Evolutionary conservation across 1,140 invertebrate species (phyloP).

Genomic region (Drosophila chauvacae): DNA sequence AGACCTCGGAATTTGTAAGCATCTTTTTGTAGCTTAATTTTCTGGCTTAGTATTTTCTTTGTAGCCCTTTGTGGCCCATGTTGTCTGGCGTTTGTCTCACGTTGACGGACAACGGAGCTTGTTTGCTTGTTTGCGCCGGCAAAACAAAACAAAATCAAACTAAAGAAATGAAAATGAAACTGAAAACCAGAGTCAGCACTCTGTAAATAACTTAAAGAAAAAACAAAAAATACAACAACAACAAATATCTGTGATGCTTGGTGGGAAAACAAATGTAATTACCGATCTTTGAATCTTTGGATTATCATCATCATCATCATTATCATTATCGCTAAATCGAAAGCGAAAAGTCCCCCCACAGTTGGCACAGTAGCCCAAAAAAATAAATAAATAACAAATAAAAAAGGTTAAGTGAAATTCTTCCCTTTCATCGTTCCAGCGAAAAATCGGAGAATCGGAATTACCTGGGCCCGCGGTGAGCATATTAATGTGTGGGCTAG

Average conservation of each 20-base stretch:
- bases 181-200: slow-evolving; percentile 22
- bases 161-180: slow-evolving; percentile 25
- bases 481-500: slow-evolving; percentile 30
- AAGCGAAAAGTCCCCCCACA: slow-evolving; percentile 24
- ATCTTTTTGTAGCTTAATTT: neutral
- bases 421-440: slow-evolving; percentile 49
- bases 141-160: slow-evolving; percentile 35
- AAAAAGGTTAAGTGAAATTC: neutral
- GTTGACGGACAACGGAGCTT: slow-evolving; percentile 27
- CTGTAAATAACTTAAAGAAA: slow-evolving; percentile 25
- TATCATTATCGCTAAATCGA: neutral
- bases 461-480: slow-evolving; percentile 26
- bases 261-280: slow-evolving; percentile 43
- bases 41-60: neutral
- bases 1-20: too few relatives aligned
- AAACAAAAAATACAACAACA: slow-evolving; percentile 3
- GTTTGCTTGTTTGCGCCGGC: slow-evolving; percentile 61
- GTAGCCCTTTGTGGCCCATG: slow-evolving; percentile 20
- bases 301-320: neutral
- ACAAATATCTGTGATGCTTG: slow-evolving; percentile 18
- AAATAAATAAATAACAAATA: neutral
- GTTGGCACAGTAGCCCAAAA: slow-evolving; percentile 13
- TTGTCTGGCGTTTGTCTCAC: slow-evolving; percentile 40
- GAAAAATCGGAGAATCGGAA: slow-evolving; percentile 42
- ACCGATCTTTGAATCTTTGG: slow-evolving; percentile 6